Percentiles rank a stretch among this genome's conserved stretches.
Evolutionary conservation across 1,140 invertebrate genomes (phyloP).

Genomic region (Temnothorax curvispinosus): DNA sequence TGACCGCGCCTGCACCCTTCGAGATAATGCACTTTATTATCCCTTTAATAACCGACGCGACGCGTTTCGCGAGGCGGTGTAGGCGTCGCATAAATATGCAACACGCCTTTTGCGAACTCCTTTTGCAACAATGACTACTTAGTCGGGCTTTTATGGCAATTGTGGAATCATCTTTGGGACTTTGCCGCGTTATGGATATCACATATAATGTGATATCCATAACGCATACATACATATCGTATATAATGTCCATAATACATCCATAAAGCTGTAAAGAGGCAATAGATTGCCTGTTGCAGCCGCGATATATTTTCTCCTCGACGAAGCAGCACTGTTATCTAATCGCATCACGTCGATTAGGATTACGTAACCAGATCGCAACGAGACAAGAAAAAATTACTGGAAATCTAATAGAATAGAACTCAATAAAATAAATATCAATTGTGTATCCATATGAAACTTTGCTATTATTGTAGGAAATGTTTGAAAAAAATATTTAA

Average conservation of each 20-base stretch:
- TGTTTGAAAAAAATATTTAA: not conserved
- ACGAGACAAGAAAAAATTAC: conserved; percentile 12
- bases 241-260: not conserved
- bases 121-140: conserved; percentile 44
- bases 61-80: conserved; percentile 15
- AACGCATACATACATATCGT: not conserved
- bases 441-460: not conserved
- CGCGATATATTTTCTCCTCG: conserved; percentile 16
- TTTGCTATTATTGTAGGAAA: not conserved
- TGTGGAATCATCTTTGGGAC: conserved; percentile 28
- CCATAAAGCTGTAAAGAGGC: not conserved
- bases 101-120: not conserved
- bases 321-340: conserved; percentile 21
- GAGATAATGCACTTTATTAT: conserved; percentile 69
- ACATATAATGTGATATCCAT: too few relatives aligned
- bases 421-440: not conserved
- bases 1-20: conserved; percentile 17
- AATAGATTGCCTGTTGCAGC: conserved; percentile 14
- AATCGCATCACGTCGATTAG: conserved; percentile 36
- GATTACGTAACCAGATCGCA: conserved; percentile 22
- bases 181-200: not conserved
- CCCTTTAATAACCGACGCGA: conserved; percentile 62
- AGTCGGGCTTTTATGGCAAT: conserved; percentile 24
- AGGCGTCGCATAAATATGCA: conserved; percentile 51
- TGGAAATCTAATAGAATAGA: not conserved